These are phyloP conservation scores for Trachelus stipa DNA, from an alignment of 2,888 invertebrate species.

Conservation along the genomic window DNA sequence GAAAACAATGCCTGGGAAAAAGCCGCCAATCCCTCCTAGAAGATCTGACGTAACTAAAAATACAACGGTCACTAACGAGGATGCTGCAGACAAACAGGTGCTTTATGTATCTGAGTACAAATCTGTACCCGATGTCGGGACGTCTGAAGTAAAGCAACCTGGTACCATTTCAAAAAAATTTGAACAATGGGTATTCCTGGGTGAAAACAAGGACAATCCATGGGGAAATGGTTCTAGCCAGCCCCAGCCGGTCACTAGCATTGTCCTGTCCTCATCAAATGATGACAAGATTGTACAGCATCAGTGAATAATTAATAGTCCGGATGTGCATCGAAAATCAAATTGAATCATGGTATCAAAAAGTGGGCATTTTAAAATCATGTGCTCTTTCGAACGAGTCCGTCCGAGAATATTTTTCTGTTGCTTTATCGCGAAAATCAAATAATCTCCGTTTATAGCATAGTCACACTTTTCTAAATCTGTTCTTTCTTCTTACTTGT, in stretches of 20 bases:
- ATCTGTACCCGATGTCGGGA: constrained; percentile 21
- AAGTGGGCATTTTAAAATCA: background rate
- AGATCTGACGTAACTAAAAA: constrained; percentile 63
- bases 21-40: constrained; percentile 69
- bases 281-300: constrained; percentile 43
- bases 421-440: background rate
- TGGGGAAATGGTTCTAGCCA: constrained; percentile 55
- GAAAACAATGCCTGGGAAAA: constrained; percentile 53
- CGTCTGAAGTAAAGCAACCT: constrained; percentile 25
- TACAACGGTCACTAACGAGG: constrained; percentile 37
- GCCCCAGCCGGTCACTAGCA: constrained; percentile 57
- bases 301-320: constrained; percentile 14
- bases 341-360: background rate
- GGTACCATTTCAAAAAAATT: constrained; percentile 49
- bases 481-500: background rate
- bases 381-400: background rate
- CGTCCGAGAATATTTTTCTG: background rate
- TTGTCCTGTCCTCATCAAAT: constrained; percentile 50
- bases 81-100: constrained; percentile 52
- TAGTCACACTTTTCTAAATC: background rate
- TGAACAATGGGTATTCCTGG: constrained; percentile 63
- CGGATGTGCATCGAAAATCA: background rate
- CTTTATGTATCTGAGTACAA: constrained; percentile 63
- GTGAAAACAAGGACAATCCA: constrained; percentile 54
- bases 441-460: background rate